Conservation (phyloP, 2,888 invertebrate species). For the Drosophila hamatofila region DNA sequence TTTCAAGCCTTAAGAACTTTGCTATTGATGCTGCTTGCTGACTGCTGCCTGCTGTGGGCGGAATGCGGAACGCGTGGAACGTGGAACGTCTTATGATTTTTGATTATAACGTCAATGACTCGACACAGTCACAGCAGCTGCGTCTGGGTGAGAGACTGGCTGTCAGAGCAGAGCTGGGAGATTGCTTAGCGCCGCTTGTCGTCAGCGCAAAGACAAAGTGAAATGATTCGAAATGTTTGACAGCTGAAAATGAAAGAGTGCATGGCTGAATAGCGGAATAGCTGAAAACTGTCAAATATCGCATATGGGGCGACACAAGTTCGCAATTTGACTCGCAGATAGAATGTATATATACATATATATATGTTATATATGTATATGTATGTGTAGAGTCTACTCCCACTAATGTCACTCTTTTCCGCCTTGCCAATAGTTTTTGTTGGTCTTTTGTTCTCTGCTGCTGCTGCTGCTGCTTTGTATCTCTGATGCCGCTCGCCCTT, state of each 20-base stretch:
- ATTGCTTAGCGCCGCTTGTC: constrained; percentile 49
- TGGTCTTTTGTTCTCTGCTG: constrained; percentile 35
- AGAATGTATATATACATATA: not conserved
- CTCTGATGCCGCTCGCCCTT: constrained; percentile 4
- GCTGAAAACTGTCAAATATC: constrained; percentile 48
- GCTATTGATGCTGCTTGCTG: constrained; percentile 15
- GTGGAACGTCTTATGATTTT: constrained; percentile 65
- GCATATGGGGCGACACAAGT: constrained; percentile 51
- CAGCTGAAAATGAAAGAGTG: constrained; percentile 64
- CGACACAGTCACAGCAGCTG: constrained; percentile 55
- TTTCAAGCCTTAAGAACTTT: constrained; percentile 41
- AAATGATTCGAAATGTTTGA: constrained; percentile 63
- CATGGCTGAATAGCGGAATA: constrained; percentile 13
- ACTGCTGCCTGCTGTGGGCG: constrained; percentile 9
- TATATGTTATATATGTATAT: not conserved
- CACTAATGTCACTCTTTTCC: constrained; percentile 51
- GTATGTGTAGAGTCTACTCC: constrained; percentile 17
- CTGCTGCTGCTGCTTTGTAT: constrained; percentile 18
- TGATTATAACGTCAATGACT: constrained; percentile 71
- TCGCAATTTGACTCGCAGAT: constrained; percentile 29
- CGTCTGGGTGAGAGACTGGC: constrained; percentile 11
- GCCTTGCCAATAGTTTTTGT: constrained; percentile 38
- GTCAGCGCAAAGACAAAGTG: constrained; percentile 16
- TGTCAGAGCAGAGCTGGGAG: constrained; percentile 18
- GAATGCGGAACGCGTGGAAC: constrained; percentile 23